Percentiles rank a stretch among this genome's conserved stretches.
These are phyloP conservation scores for Brachyistius frenatus DNA, from an alignment of 2,113 vertebrate species.

Conservation along the genomic window DNA sequence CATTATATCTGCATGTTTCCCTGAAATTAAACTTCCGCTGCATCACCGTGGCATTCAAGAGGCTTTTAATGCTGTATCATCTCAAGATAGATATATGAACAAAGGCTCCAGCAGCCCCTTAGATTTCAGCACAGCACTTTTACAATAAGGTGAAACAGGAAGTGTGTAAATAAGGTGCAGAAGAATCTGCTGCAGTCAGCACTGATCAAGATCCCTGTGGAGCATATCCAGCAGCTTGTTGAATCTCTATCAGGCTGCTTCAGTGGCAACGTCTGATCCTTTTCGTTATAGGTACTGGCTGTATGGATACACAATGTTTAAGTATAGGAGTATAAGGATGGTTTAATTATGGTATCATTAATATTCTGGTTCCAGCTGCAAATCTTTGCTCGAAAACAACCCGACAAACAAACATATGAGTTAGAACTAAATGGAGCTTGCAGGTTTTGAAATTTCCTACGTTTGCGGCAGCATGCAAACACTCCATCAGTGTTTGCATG, in stretches of 20 bases:
- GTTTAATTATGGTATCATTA: not conserved
- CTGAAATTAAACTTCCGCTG: not conserved
- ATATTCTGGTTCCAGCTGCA: slow-evolving; percentile 3
- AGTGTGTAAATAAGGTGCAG: slow-evolving; percentile 12
- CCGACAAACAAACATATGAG: not conserved
- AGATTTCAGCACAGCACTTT: slow-evolving; percentile 8
- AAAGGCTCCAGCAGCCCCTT: not conserved
- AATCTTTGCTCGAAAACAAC: not conserved
- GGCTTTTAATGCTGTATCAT: not conserved
- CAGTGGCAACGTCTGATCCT: not conserved
- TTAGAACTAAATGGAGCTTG: not conserved
- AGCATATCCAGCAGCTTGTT: slow-evolving; percentile 11
- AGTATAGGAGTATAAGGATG: not conserved
- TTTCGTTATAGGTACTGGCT: not conserved
- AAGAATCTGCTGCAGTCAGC: slow-evolving; percentile 50
- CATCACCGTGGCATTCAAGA: not conserved
- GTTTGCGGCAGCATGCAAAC: slow-evolving; percentile 21
- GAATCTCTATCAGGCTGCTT: slow-evolving; percentile 28
- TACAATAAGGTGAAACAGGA: slow-evolving; percentile 6
- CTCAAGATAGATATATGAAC: not conserved
- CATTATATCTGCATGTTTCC: not conserved
- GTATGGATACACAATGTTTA: not conserved
- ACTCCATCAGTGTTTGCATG: not conserved
- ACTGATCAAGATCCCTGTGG: slow-evolving; percentile 11
- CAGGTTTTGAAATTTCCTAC: not conserved